Evolutionary conservation across 1,140 invertebrate genomes (phyloP), one percentile per base, ranked within the genome.

Genomic region (Drosophila tani): DNA sequence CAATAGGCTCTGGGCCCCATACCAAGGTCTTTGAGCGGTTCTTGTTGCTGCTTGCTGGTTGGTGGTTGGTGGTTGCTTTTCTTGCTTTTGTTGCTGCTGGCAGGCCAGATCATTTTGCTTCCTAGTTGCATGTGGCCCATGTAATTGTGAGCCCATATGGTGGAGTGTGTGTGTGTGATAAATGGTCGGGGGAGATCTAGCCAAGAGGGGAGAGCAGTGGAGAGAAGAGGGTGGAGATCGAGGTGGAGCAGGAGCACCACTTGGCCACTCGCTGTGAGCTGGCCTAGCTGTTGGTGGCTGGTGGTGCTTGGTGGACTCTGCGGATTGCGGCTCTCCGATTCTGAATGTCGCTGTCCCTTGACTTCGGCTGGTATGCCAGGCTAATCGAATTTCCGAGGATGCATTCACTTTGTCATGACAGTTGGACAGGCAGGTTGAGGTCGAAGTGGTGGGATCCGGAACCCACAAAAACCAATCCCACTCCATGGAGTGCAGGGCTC

Each of bases 91-190:
- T 65, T 80, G 79, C 69, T 88, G 80, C 81, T 88, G 57, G 77
- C 84, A 75, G 85, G 78, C 81, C 78, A 85, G 85, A 88, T 88
- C 85, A 90, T 71, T 88, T 88, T 90, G 85, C 85, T 88, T 88
- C 85, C 85, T 88, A 88, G 85, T 85, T 90, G 80, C 83, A 81
- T 73, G 75, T 73, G 70, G 64, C 64, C 41, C 64, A 79, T 79
- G 77, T 82, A 87, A 81, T 77, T 78, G 83, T 88, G 66, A 60
- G 68, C 38, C 56, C 67, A 73, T 73, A 74, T 71, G 57, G 67
- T 77, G 66, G 21, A 55, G 70, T 60, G 63, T 56, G 58, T 60
- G 63, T 60, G 68, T 64, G 58, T 53, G 75, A 53, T 67, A 69
- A 71, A 71, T 73, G 53, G 67, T 27, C 32, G 69, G 66, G 69